These are phyloP conservation scores for Acanthurus tractus DNA, from an alignment of 2,797 vertebrate species.

Conservation along the genomic window DNA sequence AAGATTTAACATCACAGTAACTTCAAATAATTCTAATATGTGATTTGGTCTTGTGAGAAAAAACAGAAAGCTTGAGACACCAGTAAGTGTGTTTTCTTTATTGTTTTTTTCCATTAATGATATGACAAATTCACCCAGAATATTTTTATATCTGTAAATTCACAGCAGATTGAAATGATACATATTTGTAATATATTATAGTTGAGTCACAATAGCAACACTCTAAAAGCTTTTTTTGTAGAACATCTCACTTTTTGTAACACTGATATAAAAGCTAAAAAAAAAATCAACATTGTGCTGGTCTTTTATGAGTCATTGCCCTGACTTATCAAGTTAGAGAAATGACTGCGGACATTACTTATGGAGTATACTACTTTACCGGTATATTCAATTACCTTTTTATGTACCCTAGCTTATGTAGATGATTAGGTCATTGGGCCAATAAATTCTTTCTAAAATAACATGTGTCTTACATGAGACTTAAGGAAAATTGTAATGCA, in stretches of 20 bases:
- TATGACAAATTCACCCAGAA: constrained; percentile 21
- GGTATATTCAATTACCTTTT: background rate
- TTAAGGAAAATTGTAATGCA: constrained; percentile 40
- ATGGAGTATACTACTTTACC: background rate
- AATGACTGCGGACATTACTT: background rate
- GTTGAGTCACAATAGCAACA: constrained; percentile 4
- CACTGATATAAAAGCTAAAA: constrained; percentile 27
- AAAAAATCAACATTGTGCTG: constrained; percentile 1
- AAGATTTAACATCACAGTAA: background rate
- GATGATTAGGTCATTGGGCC: background rate
- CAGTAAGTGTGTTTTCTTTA: constrained; percentile 21
- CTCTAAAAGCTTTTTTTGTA: background rate
- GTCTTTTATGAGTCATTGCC: background rate
- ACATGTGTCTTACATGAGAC: background rate
- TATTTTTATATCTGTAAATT: background rate
- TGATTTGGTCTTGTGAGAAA: background rate
- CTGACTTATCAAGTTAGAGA: background rate
- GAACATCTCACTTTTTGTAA: background rate
- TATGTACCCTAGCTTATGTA: background rate
- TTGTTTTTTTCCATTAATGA: constrained; percentile 1
- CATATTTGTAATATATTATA: constrained; percentile 7
- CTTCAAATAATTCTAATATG: background rate
- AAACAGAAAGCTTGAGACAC: background rate
- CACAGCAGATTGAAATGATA: constrained; percentile 2
- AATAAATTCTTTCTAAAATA: background rate